phyloP scores from a whole-genome alignment of 2,113 vertebrate species.

The Microcebus tavaratra region DNA sequence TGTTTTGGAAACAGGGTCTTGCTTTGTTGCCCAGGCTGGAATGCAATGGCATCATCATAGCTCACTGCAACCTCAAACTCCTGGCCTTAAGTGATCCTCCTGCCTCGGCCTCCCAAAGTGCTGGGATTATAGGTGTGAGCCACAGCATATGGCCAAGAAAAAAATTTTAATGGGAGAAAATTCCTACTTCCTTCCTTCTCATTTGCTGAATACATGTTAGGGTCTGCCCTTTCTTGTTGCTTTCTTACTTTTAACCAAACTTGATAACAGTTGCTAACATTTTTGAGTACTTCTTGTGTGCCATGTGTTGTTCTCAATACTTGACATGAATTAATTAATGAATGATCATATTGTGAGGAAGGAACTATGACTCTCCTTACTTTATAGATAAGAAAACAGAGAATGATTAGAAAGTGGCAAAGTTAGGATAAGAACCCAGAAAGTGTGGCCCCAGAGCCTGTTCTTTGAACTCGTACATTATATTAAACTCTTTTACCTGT shows the following conservation, averaged over 20 bases:
- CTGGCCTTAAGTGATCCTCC: neutral
- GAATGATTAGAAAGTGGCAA: neutral
- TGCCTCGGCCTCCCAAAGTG: no score
- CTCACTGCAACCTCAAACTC: neutral
- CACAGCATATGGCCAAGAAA: neutral
- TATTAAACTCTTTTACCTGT: neutral
- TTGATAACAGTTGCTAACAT: neutral
- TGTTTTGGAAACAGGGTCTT: neutral
- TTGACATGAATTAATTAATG: neutral
- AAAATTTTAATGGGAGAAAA: neutral
- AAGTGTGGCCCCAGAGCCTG: neutral
- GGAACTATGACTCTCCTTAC: neutral
- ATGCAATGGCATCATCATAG: neutral
- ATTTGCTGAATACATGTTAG: neutral
- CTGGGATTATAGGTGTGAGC: neutral
- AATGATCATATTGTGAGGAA: neutral
- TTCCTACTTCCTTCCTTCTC: neutral
- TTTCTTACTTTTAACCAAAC: slow-evolving; percentile 13
- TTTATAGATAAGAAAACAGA: neutral
- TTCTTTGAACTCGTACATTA: neutral
- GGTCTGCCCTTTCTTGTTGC: neutral
- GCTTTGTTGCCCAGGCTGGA: neutral
- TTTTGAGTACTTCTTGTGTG: neutral
- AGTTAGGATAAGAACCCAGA: neutral
- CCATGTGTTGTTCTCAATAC: neutral